Evolutionary conservation across 1,140 invertebrate genomes (phyloP), one percentile per base, ranked within the genome.

Genomic region (Hesperophylax magnus): DNA sequence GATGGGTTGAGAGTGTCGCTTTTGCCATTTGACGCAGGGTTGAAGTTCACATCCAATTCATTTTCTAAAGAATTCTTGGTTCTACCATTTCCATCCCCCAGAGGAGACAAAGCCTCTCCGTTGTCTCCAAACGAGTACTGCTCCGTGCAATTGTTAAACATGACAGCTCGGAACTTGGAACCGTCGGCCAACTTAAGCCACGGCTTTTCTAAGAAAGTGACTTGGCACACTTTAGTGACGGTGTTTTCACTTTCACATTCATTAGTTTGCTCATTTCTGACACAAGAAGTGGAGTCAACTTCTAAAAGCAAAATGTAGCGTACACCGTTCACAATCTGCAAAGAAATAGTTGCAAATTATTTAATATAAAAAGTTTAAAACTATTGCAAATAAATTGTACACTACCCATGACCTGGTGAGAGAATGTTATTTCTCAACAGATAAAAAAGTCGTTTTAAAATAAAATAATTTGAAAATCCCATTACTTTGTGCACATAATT

Each of bases 111-210:
- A 61, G 86, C 82, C 85, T 89, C 87, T 85, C 87, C 88, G 76
- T 89, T 83, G 76, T 89, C 87, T 74, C 87, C 88, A 85, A 87
- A 90, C 24, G 85, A 77, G 86, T 88, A 90, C 76, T 88, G 85
- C 72, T 86, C 86, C n/a, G 89, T 90, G 80, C 89, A 90, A 82
- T 90, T 90, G 83, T 90, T 90, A n/a, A 87, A 84, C 56, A 89
- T 74, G 78, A 90, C 85, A 8, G 86, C 86, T 84, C 88, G 86
- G 83, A 88, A 89, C 84, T 89, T 90, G 27, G 85, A 86, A 47
- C 89, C 89, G 84, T 88, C 85, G 9, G 86, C 58, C 58, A 88
- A 86, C 84, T 85, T 88, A 6, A 88, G 82, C 89, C 89, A 90
- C 6, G 87, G 87, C 71, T 90, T 90, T 85, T 89, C 89, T 69